These are phyloP conservation scores for Agriopis leucophaearia DNA, from an alignment of 2,888 invertebrate genomes.

Conservation along the genomic window DNA sequence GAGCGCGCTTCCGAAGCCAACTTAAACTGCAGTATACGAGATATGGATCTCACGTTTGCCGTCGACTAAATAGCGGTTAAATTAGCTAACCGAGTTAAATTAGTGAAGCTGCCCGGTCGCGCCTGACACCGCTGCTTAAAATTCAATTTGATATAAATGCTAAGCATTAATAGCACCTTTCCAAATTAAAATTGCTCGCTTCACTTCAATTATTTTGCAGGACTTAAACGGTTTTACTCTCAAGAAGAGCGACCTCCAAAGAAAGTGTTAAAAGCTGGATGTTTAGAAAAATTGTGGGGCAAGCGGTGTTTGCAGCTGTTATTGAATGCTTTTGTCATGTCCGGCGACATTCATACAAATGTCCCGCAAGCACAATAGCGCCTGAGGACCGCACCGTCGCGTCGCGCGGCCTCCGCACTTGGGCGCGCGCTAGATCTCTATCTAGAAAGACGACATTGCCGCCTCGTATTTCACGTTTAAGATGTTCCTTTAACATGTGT, in stretches of 20 bases:
- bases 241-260: constrained; percentile 2
- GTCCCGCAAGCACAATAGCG: constrained; percentile 54
- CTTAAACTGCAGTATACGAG: constrained; percentile 72
- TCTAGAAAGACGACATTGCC: constrained; percentile 55
- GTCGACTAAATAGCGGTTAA: constrained; percentile 81
- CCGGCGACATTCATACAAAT: constrained; percentile 53
- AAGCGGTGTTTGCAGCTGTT: constrained; percentile 48
- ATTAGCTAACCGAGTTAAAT: constrained; percentile 80
- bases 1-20: constrained; percentile 69
- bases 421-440: constrained; percentile 56
- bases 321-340: constrained; percentile 60
- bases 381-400: constrained; percentile 41
- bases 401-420: constrained; percentile 43
- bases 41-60: constrained; percentile 84
- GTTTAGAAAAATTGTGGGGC: constrained; percentile 47
- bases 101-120: constrained; percentile 63
- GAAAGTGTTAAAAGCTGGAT: constrained; percentile 22
- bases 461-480: constrained; percentile 52
- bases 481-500: constrained; percentile 54
- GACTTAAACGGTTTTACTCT: constrained; percentile 3
- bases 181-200: constrained; percentile 1
- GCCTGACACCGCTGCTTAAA: constrained; percentile 50
- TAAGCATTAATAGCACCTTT: constrained; percentile 15
- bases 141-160: constrained; percentile 45
- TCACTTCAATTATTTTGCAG: not conserved